These are phyloP conservation scores for Drosophila bifasciata DNA, from an alignment of 1,140 invertebrate genomes.

Conservation along the genomic window DNA sequence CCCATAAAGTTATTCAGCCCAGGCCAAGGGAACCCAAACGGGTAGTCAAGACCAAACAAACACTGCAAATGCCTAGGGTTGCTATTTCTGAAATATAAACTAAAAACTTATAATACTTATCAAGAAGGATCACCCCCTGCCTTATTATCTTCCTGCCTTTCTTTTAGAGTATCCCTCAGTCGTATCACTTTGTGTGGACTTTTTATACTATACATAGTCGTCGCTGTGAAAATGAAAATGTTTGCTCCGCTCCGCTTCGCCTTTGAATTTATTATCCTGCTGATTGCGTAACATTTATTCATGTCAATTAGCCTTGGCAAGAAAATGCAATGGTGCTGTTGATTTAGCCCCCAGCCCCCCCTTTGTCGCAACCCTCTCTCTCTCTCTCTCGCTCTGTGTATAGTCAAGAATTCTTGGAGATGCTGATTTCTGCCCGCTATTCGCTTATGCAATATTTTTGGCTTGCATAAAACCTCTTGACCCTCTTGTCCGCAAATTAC, in stretches of 20 bases:
- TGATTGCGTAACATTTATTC: constrained; percentile 71
- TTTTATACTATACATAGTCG: constrained; percentile 28
- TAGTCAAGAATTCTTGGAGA: constrained; percentile 2
- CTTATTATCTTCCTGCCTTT: too few relatives aligned
- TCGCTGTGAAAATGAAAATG: constrained; percentile 45
- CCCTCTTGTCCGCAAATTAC: constrained; percentile 5
- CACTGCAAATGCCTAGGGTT: not conserved
- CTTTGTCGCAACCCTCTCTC: constrained; percentile 1
- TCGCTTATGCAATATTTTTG: constrained; percentile 13
- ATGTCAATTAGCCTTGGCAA: constrained; percentile 58
- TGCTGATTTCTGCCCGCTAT: not conserved
- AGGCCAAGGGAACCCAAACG: constrained; percentile 4
- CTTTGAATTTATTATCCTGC: constrained; percentile 59
- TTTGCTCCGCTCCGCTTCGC: constrained; percentile 21
- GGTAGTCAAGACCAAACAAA: constrained; percentile 8
- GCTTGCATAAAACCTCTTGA: constrained; percentile 11
- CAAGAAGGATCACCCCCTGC: too few relatives aligned
- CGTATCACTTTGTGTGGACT: not conserved
- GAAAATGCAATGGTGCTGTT: constrained; percentile 48
- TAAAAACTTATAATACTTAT: too few relatives aligned
- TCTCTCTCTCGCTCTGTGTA: too few relatives aligned
- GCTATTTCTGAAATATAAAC: too few relatives aligned
- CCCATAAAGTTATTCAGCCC: constrained; percentile 57
- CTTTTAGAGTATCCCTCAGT: constrained; percentile 9
- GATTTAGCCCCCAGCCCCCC: constrained; percentile 12